Evolutionary conservation across 2,888 invertebrate species (phyloP), one percentile per base, ranked within the genome.

Genomic region (Drosophila robusta): DNA sequence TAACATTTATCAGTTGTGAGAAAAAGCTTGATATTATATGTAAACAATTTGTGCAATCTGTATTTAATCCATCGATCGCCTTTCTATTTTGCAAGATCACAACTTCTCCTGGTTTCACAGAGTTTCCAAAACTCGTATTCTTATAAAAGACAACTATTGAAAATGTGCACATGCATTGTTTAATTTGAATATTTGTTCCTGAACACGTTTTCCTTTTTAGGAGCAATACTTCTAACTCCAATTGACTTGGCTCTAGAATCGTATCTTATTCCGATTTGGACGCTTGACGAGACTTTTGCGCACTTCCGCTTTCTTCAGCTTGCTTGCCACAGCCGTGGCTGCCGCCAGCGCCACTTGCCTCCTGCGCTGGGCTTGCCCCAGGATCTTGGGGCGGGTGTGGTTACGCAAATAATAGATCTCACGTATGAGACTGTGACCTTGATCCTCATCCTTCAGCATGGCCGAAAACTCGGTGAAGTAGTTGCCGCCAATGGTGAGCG

Each of bases 401-500:
- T 77, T 81, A 11, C 90, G 78, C 14, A 88, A 46, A 46, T 90
- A 90, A 51, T 90, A 90, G 1, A 89, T 75, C 60, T 90, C 90
- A 3, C 90, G 78, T 4, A 90, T 70, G 42, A 90, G 66, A 55
- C 90, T 90, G 2, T 78, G 80, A 0, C 91, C 91, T 44, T 75
- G 65, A 0, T 78, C 79, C 64, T 92, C 90, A 45, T 92, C 92
- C 1, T 74, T 68, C n/a, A 85, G 58, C 0, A 92, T 90, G 7
- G 90, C 90, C 0, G 90, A 81, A 68, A 91, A 92, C 69, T 92
- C 92, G 12, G 84, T 83, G 47, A 91, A 90, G 68, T 90, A 92
- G 67, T 92, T 91, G n/a, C 89, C 87, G 1, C 83, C 89, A 16
- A 92, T 83, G 11, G 89, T 90, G 11, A 89, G 75, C 0, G 89